phyloP scores from a whole-genome alignment of 2,113 vertebrate genomes.

The Ciconia maguari region DNA sequence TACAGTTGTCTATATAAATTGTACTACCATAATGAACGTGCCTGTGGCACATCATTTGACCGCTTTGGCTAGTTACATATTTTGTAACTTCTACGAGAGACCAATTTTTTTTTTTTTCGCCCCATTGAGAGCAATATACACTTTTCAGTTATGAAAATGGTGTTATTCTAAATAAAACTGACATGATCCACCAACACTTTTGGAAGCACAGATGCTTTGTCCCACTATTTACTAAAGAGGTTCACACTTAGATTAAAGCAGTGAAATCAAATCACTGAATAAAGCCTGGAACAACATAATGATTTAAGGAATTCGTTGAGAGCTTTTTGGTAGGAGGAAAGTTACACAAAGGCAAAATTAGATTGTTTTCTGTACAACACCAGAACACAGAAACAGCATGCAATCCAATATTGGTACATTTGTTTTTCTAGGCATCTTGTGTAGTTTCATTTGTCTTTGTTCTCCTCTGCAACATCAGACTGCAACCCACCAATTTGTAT shows the following conservation, averaged over 20 bases:
- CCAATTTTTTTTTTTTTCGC: neutral
- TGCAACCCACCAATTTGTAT: neutral
- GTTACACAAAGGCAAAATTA: slow-evolving; percentile 12
- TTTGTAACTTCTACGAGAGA: neutral
- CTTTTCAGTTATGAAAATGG: slow-evolving; percentile 40
- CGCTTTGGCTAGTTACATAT: neutral
- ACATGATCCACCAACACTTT: slow-evolving; percentile 63
- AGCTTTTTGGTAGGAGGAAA: slow-evolving; percentile 7
- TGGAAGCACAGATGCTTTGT: slow-evolving; percentile 69
- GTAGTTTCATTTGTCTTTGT: neutral
- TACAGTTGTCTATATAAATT: neutral
- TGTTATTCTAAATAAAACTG: slow-evolving; percentile 65
- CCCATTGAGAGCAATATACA: neutral
- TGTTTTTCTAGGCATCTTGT: neutral
- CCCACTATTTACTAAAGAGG: slow-evolving; percentile 68
- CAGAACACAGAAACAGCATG: neutral
- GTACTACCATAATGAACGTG: fast-evolving
- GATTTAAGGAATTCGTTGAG: slow-evolving; percentile 35
- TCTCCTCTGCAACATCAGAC: neutral
- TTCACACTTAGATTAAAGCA: slow-evolving; percentile 68
- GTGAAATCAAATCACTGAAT: slow-evolving; percentile 65
- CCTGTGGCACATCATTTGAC: neutral
- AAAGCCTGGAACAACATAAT: slow-evolving; percentile 48
- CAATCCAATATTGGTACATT: neutral
- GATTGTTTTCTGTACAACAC: neutral